Percentiles rank a stretch among this genome's conserved stretches.
phyloP scores from a whole-genome alignment of 1,140 invertebrate species.

The Pseudobourletiella spinata region DNA sequence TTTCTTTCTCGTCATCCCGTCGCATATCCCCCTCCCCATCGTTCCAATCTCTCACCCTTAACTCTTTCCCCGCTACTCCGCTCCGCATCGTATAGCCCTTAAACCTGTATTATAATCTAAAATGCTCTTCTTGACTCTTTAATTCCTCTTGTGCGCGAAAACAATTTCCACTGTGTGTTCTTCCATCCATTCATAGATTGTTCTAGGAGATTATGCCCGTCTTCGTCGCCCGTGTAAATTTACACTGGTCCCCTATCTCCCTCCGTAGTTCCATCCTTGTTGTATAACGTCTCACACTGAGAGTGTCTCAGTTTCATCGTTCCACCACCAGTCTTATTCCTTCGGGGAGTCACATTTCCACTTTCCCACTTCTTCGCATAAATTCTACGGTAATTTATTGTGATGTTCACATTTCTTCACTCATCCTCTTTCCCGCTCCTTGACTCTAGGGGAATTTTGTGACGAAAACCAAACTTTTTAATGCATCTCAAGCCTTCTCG shows the following conservation, averaged over 20 bases:
- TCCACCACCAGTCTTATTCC: too few relatives aligned
- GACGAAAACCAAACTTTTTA: not conserved
- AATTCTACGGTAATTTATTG: not conserved
- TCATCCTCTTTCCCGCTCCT: not conserved
- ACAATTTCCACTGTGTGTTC: conserved; percentile 2
- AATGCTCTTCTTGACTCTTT: not conserved
- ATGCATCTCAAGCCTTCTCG: too few relatives aligned
- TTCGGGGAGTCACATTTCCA: not conserved
- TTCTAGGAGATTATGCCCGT: not conserved
- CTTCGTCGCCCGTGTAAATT: too few relatives aligned
- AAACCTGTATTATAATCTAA: not conserved
- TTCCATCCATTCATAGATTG: conserved; percentile 3
- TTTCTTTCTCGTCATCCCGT: not conserved
- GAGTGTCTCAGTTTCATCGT: too few relatives aligned
- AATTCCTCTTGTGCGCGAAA: conserved; percentile 3
- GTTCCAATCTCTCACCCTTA: conserved; percentile 7
- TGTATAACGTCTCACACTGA: too few relatives aligned
- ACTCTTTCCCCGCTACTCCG: not conserved
- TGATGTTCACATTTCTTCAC: not conserved
- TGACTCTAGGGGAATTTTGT: not conserved
- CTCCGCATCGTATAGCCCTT: too few relatives aligned
- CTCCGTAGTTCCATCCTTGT: too few relatives aligned
- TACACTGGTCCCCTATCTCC: too few relatives aligned
- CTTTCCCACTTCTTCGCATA: conserved; percentile 1
- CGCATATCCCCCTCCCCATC: conserved; percentile 4